Base-by-base conservation (phyloP, 1,140 invertebrate genomes). In the Ridgeia piscesae region DNA sequence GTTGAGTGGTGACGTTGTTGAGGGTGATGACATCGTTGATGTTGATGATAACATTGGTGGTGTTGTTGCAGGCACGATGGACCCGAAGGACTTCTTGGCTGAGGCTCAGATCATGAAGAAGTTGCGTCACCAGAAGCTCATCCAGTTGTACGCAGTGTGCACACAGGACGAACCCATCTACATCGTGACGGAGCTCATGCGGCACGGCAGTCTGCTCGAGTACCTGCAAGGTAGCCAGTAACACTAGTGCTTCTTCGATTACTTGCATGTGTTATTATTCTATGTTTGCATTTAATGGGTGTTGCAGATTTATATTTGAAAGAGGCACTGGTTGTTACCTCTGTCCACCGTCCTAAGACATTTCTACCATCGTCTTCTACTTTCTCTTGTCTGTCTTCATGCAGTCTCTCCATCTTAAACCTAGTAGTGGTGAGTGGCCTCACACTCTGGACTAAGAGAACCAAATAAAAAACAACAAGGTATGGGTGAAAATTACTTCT, bases 61-160 rank as follows among this genome's bases (percentile, higher is more conserved):
- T 42, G 42, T 11, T 42, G 8, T 42, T 58, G 33, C 89, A 97
- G 97, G 99, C 94, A 99, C 99, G 89, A 99, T 99, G 98, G 99
- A 99, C 96, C 98, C 99, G 27, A 99, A 99, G 96, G 99, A 99
- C 96, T 99, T 99, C 97, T 97, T 99, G 92, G 98, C 98, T 14
- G 99, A 99, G 96, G 99, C 99, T 89, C 98, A 99, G 96, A 99
- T 99, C 90, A 99, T 99, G 99, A 99, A 99, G 96, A 99, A 99
- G 96, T 96, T 96, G 48, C 97, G 98, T 92, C 99, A 99, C 93
- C 97, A 97, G 48, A 99, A 99, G 96, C 97, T 99, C 31, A 99
- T 99, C 94, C 99, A 99, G 95, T 96, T 99, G 89, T 99, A 99
- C 96, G 99, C 99, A 33, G 99, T 99, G 14, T 99, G 99, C 95